Evolutionary conservation across 2,888 invertebrate genomes (phyloP), one percentile per base, ranked within the genome.

Genomic region (Platycheirus albimanus): DNA sequence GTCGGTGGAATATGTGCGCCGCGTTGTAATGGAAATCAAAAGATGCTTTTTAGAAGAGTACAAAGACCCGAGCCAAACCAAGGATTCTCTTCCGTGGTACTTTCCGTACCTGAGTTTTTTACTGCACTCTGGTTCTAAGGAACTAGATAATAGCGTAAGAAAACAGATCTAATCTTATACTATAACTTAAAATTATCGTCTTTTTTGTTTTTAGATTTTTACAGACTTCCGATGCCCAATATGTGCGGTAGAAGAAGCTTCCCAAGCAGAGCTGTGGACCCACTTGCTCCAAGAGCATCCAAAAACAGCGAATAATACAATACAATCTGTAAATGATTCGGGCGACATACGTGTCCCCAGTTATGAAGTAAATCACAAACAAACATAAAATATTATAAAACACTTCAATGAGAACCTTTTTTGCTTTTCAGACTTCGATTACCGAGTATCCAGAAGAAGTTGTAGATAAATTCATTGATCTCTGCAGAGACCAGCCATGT

Each of bases 1-100:
- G 17, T 54, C 80, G 3, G 17, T 66, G 24, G 80, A 81, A 0
- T 81, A 76, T 41, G 76, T 81, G 3, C 70, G 66, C 3, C 24
- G 58, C 3, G 58, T 76, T 8, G 19, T 76, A 15, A 52, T 66
- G 4, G 58, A 81, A 61, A 61, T 76, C 0, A 70, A 61, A n/a
- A 54, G 61, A 43, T 70, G 76, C 41, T 81, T 81, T 28, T 36
- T 81, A 13, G 76, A 81, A 6, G 80, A 81, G 49, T 71, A 76
- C 51, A 76, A 71, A 47, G 52, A 64, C 8, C n/a, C n/a, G n/a
- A n/a, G n/a, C n/a, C n/a, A n/a, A n/a, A n/a, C n/a, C n/a, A n/a
- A n/a, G n/a, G 64, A 76, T n/a, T 20, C 64, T 8, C 17, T 66
- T 2, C 76, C 80, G 0, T 81, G 80, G 80, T 81, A 81, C 66